A percentile compares a stretch with the other conserved stretches of the same genome.
These are phyloP conservation scores for Clivina fossor DNA, from an alignment of 2,888 invertebrate species.

Conservation along the genomic window DNA sequence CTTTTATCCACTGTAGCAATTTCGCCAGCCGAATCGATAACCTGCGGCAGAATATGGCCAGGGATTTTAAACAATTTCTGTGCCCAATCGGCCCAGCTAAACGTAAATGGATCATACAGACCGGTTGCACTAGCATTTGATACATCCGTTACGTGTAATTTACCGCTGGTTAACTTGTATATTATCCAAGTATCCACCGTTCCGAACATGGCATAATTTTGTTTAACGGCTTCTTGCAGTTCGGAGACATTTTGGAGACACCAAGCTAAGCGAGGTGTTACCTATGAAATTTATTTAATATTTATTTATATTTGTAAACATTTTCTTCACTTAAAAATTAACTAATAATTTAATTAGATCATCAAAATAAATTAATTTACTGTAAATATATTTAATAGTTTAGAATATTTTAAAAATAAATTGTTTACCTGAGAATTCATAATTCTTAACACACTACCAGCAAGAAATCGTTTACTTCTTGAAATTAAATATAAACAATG, in stretches of 20 bases:
- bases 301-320: not conserved
- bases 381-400: too few relatives aligned
- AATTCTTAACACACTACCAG: constrained; percentile 82
- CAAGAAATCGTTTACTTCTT: constrained; percentile 76
- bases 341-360: too few relatives aligned
- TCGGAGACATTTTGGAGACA: constrained; percentile 71
- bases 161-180: constrained; percentile 69
- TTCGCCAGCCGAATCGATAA: constrained; percentile 74
- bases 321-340: not conserved
- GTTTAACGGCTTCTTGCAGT: constrained; percentile 64
- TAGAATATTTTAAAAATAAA: too few relatives aligned
- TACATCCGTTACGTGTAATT: constrained; percentile 77
- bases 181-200: constrained; percentile 93
- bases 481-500: constrained; percentile 70
- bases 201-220: constrained; percentile 74
- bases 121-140: constrained; percentile 91
- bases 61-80: constrained; percentile 75
- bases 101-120: constrained; percentile 88
- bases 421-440: constrained; percentile 77
- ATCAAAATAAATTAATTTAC: too few relatives aligned
- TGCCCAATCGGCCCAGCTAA: constrained; percentile 80
- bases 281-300: constrained; percentile 56
- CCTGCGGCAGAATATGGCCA: constrained; percentile 71
- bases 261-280: constrained; percentile 77
- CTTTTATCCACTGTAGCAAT: constrained; percentile 69